Evolutionary conservation across 2,888 invertebrate species (phyloP).

Genomic region (Aporophyla lueneburgensis): DNA sequence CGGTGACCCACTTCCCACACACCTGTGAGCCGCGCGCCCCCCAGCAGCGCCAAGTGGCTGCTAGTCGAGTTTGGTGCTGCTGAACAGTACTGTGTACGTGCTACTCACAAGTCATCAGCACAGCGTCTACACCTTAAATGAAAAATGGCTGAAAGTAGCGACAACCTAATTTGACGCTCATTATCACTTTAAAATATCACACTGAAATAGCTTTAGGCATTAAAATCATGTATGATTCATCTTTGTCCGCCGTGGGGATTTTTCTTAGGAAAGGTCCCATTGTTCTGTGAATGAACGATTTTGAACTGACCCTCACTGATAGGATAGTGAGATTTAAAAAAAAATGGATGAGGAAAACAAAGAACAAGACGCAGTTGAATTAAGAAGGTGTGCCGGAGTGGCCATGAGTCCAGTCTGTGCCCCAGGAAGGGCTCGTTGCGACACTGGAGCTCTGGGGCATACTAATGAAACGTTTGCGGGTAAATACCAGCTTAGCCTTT

Average conservation of each 20-base stretch:
- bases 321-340: background rate
- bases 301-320: background rate
- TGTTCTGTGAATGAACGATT: background rate
- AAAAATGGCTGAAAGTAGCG: background rate
- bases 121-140: background rate
- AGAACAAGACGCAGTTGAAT: background rate
- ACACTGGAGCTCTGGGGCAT: background rate
- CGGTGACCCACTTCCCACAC: slow-evolving; percentile 55
- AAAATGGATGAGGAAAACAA: background rate
- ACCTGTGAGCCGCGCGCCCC: background rate
- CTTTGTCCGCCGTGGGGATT: background rate
- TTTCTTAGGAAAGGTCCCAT: background rate
- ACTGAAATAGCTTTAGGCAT: background rate
- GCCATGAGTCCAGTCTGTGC: background rate
- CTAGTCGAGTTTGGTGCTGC: background rate
- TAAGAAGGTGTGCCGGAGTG: background rate
- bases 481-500: background rate
- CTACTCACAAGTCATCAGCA: background rate
- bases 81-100: background rate
- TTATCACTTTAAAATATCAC: background rate
- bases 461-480: background rate
- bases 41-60: background rate
- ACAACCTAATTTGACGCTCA: background rate
- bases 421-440: background rate
- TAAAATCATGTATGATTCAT: background rate